Percentiles rank a stretch among this genome's conserved stretches.
Evolutionary conservation across 2,888 invertebrate species (phyloP).

Genomic region (Eudemis profundana): DNA sequence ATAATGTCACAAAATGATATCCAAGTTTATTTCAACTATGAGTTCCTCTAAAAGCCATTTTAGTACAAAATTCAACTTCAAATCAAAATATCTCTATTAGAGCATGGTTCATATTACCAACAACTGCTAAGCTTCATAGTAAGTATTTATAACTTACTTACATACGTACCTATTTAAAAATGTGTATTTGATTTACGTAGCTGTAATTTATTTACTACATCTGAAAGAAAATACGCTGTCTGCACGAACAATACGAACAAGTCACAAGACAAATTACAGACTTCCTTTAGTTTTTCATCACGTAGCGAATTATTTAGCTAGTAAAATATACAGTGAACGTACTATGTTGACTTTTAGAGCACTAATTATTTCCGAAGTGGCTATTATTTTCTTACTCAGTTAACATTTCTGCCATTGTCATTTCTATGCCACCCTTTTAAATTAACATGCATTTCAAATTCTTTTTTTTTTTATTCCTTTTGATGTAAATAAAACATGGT

Average conservation of each 20-base stretch:
- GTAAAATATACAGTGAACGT: not conserved
- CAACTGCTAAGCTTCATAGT: no score
- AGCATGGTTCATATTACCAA: no score
- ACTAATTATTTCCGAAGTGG: not conserved
- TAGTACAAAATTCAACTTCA: no score
- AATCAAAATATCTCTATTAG: no score
- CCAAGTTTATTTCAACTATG: no score
- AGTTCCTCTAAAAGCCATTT: no score
- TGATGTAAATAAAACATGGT: constrained; percentile 26
- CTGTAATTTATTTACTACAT: not conserved
- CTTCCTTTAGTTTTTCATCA: not conserved
- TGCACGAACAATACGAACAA: not conserved
- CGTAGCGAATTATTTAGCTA: constrained; percentile 9
- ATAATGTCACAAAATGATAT: no score
- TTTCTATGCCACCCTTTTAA: no score
- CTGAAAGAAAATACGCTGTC: not conserved
- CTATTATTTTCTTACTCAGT: not conserved
- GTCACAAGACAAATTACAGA: constrained; percentile 13
- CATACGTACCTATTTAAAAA: no score
- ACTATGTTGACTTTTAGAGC: not conserved
- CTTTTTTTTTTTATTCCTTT: constrained; percentile 8
- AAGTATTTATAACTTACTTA: no score
- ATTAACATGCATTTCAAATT: constrained; percentile 16
- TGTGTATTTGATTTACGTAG: no score
- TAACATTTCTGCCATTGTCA: not conserved